phyloP scores from a whole-genome alignment of 2,797 vertebrate genomes.

The Lerista edwardsae region DNA sequence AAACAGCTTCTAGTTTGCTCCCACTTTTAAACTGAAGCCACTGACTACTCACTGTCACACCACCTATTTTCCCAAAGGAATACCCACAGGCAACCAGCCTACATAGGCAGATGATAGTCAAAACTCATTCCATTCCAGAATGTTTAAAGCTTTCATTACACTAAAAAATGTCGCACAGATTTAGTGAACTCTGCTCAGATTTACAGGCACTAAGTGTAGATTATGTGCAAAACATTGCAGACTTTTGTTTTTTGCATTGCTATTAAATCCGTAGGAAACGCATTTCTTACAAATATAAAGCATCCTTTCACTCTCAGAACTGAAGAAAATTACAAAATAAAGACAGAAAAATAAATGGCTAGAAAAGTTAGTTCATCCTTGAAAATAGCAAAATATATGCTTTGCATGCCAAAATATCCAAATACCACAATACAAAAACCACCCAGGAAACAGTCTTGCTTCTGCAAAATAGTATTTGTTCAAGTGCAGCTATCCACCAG shows the following conservation, averaged over 20 bases:
- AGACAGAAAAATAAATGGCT: constrained; percentile 49
- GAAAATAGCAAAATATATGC: constrained; percentile 56
- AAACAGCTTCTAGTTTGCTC: constrained; percentile 27
- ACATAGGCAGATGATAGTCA: constrained; percentile 34
- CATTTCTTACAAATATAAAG: constrained; percentile 79
- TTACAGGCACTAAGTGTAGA: constrained; percentile 75
- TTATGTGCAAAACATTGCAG: constrained; percentile 80
- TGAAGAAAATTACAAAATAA: constrained; percentile 65
- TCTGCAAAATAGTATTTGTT: constrained; percentile 69
- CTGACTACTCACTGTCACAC: constrained; percentile 14
- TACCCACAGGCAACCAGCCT: constrained; percentile 31
- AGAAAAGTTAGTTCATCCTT: constrained; percentile 51
- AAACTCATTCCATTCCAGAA: constrained; percentile 56
- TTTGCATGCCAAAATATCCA: constrained; percentile 49
- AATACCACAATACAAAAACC: constrained; percentile 60
- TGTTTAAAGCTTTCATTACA: constrained; percentile 45
- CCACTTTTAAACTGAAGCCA: constrained; percentile 36
- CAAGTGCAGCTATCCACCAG: constrained; percentile 63
- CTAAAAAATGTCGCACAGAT: constrained; percentile 46
- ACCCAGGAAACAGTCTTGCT: constrained; percentile 60
- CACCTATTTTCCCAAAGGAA: constrained; percentile 42
- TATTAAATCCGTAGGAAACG: constrained; percentile 70
- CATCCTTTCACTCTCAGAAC: constrained; percentile 65
- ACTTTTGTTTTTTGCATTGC: constrained; percentile 59
- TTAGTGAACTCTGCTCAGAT: constrained; percentile 57